Base-by-base conservation (phyloP, 2,888 invertebrate genomes). In the Aromia moschata region DNA sequence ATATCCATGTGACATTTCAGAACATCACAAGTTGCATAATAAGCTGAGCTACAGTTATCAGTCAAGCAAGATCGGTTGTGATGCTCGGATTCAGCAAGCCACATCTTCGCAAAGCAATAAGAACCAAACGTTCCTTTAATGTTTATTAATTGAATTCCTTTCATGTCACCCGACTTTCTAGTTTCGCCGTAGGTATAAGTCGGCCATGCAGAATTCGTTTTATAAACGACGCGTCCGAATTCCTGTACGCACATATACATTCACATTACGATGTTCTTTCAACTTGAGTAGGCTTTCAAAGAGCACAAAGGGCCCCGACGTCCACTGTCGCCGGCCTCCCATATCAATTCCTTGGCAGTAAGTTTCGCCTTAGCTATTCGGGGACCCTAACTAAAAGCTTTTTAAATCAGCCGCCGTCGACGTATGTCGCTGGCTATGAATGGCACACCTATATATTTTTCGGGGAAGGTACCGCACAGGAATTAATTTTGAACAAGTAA, bases 181-280 rank as follows among this genome's bases (percentile, higher is more conserved):
- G 7, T 25, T 40, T 40, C 7, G 20, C 20, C 25, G 12, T n/a
- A n/a, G n/a, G n/a, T 5, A 12, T 25, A 12, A 7, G 20, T 43
- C 14, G n/a, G 11, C 43, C 12, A 12, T 43, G 43, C 25, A 43
- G 1, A 25, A 25, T 12, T 43, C n/a, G 5, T n/a, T 43, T 20
- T 5, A 33, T 17, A 46, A 46, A 46, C 33, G 46, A 11, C 36
- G 17, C 2, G 16, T 16, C 15, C 16, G 17, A 20, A 20, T 20
- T 20, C 14, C 33, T 15, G 33, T 43, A 43, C 43, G 46, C 17
- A 33, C 46, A 46, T 46, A 46, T 17, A 33, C 33, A 46, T 46
- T 46, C 46, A 46, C 46, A 33, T 33, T 46, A 33, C 33, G 36
- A 46, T 33, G 33, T 46, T 33, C 33, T 46, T 46, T 46, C 17